These are phyloP conservation scores for Papio anubis DNA, from an alignment of 2,113 vertebrate genomes.

Conservation along the genomic window DNA sequence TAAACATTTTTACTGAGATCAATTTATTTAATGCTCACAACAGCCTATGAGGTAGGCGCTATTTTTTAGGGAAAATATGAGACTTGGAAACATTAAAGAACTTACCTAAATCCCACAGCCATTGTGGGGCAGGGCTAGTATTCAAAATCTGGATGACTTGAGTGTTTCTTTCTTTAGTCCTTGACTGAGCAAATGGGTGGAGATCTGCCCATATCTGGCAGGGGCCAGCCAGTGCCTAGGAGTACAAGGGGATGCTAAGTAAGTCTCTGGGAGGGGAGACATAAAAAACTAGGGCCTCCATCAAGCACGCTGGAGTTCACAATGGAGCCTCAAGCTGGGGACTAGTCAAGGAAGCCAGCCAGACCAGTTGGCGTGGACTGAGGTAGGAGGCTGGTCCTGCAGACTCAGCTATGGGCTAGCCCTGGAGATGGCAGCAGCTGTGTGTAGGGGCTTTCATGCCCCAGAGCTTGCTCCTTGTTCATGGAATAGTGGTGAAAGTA, in stretches of 20 bases:
- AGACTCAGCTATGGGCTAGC: background rate
- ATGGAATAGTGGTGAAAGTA: background rate
- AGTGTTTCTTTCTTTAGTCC: background rate
- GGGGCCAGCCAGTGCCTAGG: background rate
- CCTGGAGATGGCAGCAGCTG: background rate
- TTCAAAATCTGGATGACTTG: background rate
- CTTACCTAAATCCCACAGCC: background rate
- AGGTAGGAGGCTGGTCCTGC: background rate
- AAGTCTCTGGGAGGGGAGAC: background rate
- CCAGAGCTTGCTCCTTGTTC: rapidly evolving
- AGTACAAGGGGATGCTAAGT: background rate
- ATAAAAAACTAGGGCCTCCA: background rate
- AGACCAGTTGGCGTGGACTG: background rate
- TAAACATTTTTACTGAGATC: background rate
- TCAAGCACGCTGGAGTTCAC: background rate
- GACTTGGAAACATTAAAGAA: background rate
- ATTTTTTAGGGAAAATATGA: background rate
- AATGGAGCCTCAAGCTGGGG: background rate
- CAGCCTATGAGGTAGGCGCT: background rate
- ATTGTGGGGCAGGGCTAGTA: too few relatives aligned
- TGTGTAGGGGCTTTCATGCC: background rate
- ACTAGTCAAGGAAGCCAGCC: background rate
- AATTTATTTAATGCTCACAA: background rate
- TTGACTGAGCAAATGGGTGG: background rate
- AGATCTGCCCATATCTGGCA: background rate